These are phyloP conservation scores for Psococerastis gibbosa DNA, from an alignment of 2,888 invertebrate species.

Conservation along the genomic window DNA sequence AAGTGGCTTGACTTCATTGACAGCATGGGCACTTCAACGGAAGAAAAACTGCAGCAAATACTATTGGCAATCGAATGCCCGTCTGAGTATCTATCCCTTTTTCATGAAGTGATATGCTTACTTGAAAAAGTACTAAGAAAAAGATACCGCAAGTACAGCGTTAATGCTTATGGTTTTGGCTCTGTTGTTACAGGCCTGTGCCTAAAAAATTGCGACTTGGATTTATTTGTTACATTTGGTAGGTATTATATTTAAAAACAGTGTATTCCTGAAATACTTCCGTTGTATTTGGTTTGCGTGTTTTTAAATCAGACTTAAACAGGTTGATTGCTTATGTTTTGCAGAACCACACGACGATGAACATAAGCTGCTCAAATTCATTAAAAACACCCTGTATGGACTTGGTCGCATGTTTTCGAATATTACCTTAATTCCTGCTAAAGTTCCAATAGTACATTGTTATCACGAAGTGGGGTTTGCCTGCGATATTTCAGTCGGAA, in stretches of 20 bases:
- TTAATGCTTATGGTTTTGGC: not conserved
- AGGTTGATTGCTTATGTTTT: not conserved
- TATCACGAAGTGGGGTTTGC: not conserved
- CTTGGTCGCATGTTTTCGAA: no score
- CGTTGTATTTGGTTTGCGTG: no score
- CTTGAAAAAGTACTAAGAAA: not conserved
- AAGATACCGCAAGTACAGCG: not conserved
- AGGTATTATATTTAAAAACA: not conserved
- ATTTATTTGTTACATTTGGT: not conserved
- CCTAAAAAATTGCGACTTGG: constrained; percentile 2
- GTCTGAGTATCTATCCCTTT: not conserved
- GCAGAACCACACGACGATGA: not conserved
- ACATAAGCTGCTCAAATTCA: not conserved
- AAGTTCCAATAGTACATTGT: constrained; percentile 2
- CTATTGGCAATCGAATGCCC: not conserved
- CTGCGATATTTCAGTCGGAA: constrained; percentile 3
- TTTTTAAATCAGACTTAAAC: not conserved
- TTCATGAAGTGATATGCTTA: not conserved
- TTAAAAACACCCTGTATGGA: no score
- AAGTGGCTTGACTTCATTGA: not conserved
- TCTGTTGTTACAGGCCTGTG: not conserved
- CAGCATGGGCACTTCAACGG: not conserved
- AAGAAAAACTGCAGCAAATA: not conserved
- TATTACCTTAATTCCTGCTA: no score
- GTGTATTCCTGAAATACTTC: no score